Conservation (phyloP, 2,797 vertebrate genomes). For the Spondyliosoma cantharus region DNA sequence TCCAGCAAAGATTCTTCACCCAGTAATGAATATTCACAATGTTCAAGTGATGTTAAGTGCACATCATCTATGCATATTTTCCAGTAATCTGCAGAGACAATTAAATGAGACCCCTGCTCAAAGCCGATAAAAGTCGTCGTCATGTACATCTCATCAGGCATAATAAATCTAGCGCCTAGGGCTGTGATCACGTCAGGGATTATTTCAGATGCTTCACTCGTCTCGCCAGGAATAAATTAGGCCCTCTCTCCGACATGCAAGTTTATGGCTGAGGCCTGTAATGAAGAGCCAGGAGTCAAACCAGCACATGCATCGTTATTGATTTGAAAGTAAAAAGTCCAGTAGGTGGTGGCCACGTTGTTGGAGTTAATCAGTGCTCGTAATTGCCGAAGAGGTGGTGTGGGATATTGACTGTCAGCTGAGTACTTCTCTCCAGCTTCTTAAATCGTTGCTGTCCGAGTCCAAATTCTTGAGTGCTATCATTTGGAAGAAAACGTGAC, state of each 20-base stretch:
- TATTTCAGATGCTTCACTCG: conserved; percentile 60
- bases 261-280: conserved; percentile 67
- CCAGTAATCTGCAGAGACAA: conserved; percentile 59
- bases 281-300: conserved; percentile 69
- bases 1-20: conserved; percentile 6
- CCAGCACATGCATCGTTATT: conserved; percentile 60
- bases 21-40: conserved; percentile 62
- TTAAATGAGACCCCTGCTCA: conserved; percentile 50
- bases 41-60: conserved; percentile 59
- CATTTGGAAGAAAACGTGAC: conserved; percentile 22
- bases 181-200: conserved; percentile 64
- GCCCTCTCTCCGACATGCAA: conserved; percentile 29
- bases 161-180: conserved; percentile 55
- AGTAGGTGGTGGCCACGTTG: conserved; percentile 41
- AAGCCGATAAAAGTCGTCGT: conserved; percentile 52
- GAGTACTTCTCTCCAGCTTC: conserved; percentile 24
- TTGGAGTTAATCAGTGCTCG: conserved; percentile 65
- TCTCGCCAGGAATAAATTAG: conserved; percentile 66
- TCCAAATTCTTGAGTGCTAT: conserved; percentile 13
- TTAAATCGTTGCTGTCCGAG: conserved; percentile 27
- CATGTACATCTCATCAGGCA: conserved; percentile 45
- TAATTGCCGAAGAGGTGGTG: conserved; percentile 61
- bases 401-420: conserved; percentile 63
- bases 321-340: conserved; percentile 68
- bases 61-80: conserved; percentile 52